A percentile compares a stretch with the other conserved stretches of the same genome.
Evolutionary conservation across 2,797 vertebrate species (phyloP).

Genomic region (Pipistrellus kuhlii): DNA sequence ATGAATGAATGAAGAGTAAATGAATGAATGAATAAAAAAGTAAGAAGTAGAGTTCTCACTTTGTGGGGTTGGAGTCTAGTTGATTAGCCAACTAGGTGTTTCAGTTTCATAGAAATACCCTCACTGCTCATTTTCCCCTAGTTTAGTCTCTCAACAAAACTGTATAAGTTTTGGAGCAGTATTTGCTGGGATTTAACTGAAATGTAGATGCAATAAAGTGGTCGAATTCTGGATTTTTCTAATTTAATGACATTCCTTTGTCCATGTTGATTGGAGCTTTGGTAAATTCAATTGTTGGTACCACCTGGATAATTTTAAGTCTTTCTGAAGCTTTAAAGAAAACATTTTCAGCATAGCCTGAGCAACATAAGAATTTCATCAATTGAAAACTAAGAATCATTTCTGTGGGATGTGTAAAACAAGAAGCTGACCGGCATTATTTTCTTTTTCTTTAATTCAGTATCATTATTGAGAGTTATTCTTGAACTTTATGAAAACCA

Average conservation of each 20-base stretch:
- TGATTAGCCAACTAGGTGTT: not conserved
- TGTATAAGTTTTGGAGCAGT: not conserved
- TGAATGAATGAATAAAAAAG: not conserved
- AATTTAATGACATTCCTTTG: constrained; percentile 75
- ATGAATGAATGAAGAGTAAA: not conserved
- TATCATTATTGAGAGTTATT: constrained; percentile 85
- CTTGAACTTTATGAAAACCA: constrained; percentile 88
- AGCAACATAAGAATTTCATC: constrained; percentile 82
- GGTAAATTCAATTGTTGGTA: constrained; percentile 76
- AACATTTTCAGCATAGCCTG: constrained; percentile 78
- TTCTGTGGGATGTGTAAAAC: constrained; percentile 82
- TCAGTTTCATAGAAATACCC: constrained; percentile 25
- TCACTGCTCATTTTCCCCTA: constrained; percentile 21
- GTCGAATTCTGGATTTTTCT: constrained; percentile 70
- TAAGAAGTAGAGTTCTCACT: not conserved
- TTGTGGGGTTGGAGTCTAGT: not conserved
- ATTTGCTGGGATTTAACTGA: constrained; percentile 61
- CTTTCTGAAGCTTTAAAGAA: constrained; percentile 72
- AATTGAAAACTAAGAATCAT: constrained; percentile 78
- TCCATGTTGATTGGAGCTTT: constrained; percentile 73
- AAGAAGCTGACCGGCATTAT: constrained; percentile 78
- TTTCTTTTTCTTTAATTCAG: constrained; percentile 75
- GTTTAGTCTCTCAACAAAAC: constrained; percentile 47
- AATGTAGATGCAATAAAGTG: constrained; percentile 71
- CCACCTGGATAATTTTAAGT: constrained; percentile 80